Base-by-base conservation (phyloP, 2,113 vertebrate genomes). In the Lampris incognitus region DNA sequence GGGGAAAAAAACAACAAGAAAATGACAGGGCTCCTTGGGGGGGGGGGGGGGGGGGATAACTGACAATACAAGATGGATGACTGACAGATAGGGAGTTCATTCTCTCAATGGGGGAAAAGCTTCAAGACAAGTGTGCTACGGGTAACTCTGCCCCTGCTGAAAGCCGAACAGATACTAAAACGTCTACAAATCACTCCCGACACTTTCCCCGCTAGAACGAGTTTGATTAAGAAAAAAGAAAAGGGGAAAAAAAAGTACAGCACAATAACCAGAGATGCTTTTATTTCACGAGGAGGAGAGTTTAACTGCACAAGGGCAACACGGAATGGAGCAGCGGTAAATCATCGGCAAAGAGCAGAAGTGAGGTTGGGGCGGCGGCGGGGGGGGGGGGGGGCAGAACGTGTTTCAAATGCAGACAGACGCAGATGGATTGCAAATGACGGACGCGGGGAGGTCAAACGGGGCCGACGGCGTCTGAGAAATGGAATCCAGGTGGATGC, bases 1-100 rank as follows among this genome's bases (percentile, higher is more conserved):
- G 66, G 41, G 69, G 59, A 80, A 24, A 24, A 24, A 24, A 24
- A 24, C 24, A 24, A 24, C 24, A 24, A 24, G 24, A 24, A 24
- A 24, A 24, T 24, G 24, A 24, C 24, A 24, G 24, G 24, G 24
- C 24, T 24, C 24, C 24, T 24, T 11, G 44, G 65, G 37, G 44
- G 56, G 6, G 50, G 68, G 60, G 58, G 55, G 69, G 36, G 63
- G 64, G 54, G 38, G 77, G 54, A 65, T 42, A 77, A 68, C 80
- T 88, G 80, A 86, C 83, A 82, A 74, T 72, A 62, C 68, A 69
- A 78, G 71, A 86, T 24, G n/a, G 61, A 84, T 87, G 84, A 90
- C 68, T 89, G 86, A 89, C 86, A 87, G 66, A 36, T 13, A 62
- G 72, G 68, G 66, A 74, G 63, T 42, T 10, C 52, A 62, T 7